Conservation (phyloP, 2,113 vertebrate species). For the Chaetodon trifascialis region DNA sequence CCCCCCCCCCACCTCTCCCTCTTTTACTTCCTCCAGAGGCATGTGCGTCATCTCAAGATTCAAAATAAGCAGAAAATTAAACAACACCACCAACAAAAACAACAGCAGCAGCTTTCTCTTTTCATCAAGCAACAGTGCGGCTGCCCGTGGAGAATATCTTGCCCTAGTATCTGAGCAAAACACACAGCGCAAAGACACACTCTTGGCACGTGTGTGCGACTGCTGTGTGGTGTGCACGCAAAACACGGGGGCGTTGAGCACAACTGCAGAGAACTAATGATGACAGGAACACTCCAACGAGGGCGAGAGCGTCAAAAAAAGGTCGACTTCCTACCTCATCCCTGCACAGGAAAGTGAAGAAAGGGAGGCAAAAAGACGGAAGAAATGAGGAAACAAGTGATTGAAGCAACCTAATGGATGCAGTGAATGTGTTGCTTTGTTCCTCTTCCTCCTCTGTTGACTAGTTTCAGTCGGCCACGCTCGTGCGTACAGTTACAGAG, state of each 20-base stretch:
- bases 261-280: conserved; percentile 6
- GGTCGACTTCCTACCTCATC: background rate
- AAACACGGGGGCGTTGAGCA: conserved; percentile 35
- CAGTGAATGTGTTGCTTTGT: conserved; percentile 53
- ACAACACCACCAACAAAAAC: conserved; percentile 28
- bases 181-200: conserved; percentile 35
- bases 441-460: conserved; percentile 31
- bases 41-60: conserved; percentile 28
- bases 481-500: conserved; percentile 42
- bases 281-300: conserved; percentile 40
- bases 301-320: conserved; percentile 16
- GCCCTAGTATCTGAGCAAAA: conserved; percentile 55
- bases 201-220: conserved; percentile 30
- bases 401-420: conserved; percentile 11
- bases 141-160: conserved; percentile 69
- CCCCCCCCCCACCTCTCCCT: background rate
- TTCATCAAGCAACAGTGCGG: conserved; percentile 49
- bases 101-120: conserved; percentile 45
- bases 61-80: conserved; percentile 42
- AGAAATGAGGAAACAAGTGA: conserved; percentile 51
- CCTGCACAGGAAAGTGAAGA: conserved; percentile 24
- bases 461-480: conserved; percentile 1
- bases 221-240: conserved; percentile 10
- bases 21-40: conserved; percentile 26
- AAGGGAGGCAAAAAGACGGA: conserved; percentile 1